Percentiles rank a stretch among this genome's conserved stretches.
Conservation (phyloP, 2,797 vertebrate species). For the Geotrypetes seraphini region DNA sequence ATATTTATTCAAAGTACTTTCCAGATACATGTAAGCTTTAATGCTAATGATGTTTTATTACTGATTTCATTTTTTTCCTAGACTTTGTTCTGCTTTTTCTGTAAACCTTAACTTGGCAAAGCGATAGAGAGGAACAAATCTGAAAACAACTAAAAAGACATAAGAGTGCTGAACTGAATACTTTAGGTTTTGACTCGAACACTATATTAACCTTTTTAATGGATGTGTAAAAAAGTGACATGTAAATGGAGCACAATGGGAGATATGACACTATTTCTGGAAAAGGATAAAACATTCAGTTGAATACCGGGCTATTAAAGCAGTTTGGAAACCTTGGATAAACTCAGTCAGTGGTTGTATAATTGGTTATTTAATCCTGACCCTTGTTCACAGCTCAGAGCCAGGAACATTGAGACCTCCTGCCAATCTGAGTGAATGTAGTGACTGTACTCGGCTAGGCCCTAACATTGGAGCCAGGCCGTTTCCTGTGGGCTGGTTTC, state of each 20-base stretch:
- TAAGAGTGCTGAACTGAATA: conserved; percentile 43
- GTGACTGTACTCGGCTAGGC: conserved; percentile 81
- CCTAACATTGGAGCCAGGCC: conserved; percentile 78
- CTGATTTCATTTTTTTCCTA: too few species aligned
- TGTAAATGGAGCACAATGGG: conserved; percentile 59
- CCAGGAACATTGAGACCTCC: conserved; percentile 71
- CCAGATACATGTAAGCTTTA: too few species aligned
- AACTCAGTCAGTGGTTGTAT: conserved; percentile 85
- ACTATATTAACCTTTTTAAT: conserved; percentile 64
- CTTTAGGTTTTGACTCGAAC: conserved; percentile 54
- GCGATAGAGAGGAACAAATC: too few species aligned
- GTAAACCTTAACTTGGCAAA: too few species aligned
- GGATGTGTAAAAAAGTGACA: conserved; percentile 59
- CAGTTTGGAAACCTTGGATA: conserved; percentile 82
- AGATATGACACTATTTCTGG: conserved; percentile 65
- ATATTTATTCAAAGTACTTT: too few species aligned
- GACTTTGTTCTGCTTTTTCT: too few species aligned
- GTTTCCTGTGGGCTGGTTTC: conserved; percentile 93
- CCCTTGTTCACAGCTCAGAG: conserved; percentile 77
- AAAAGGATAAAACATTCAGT: conserved; percentile 62
- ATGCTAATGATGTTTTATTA: too few species aligned
- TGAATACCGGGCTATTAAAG: conserved; percentile 77
- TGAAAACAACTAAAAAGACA: conserved; percentile 16
- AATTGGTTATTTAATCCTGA: conserved; percentile 93
- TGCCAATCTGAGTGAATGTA: conserved; percentile 95